Evolutionary conservation across 2,797 vertebrate species (phyloP).

Genomic region (Capromys pilorides): DNA sequence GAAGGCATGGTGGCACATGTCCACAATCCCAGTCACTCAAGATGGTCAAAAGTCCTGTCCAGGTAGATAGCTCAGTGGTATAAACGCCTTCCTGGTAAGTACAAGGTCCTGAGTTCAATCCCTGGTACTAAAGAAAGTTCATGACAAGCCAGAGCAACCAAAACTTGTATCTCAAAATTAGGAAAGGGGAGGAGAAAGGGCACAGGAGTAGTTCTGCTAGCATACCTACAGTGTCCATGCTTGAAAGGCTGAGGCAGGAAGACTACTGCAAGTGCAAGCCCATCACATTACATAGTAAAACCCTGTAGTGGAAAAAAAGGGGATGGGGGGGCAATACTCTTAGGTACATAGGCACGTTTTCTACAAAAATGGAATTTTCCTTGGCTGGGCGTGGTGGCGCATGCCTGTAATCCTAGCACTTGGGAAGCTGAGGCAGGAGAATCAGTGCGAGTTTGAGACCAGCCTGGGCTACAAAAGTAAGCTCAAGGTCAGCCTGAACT

Average conservation of each 20-base stretch:
- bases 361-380: background rate
- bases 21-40: background rate
- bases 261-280: background rate
- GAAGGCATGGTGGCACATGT: background rate
- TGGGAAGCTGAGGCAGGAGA: too few relatives aligned
- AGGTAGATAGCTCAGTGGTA: too few relatives aligned
- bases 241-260: background rate
- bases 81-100: too few relatives aligned
- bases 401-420: too few relatives aligned
- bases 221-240: background rate
- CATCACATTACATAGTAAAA: background rate
- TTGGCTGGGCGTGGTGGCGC: too few relatives aligned
- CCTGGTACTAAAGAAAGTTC: background rate
- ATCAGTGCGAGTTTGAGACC: too few relatives aligned
- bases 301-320: background rate
- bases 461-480: too few relatives aligned
- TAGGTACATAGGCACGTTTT: slow-evolving; percentile 14
- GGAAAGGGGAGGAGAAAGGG: background rate
- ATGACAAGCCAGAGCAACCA: background rate
- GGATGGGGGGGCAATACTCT: background rate
- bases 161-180: background rate
- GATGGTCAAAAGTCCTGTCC: background rate
- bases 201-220: background rate
- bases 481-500: too few relatives aligned
- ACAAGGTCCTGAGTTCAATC: too few relatives aligned